These are phyloP conservation scores for Pelobates cultripes DNA, from an alignment of 2,797 vertebrate species.

Conservation along the genomic window DNA sequence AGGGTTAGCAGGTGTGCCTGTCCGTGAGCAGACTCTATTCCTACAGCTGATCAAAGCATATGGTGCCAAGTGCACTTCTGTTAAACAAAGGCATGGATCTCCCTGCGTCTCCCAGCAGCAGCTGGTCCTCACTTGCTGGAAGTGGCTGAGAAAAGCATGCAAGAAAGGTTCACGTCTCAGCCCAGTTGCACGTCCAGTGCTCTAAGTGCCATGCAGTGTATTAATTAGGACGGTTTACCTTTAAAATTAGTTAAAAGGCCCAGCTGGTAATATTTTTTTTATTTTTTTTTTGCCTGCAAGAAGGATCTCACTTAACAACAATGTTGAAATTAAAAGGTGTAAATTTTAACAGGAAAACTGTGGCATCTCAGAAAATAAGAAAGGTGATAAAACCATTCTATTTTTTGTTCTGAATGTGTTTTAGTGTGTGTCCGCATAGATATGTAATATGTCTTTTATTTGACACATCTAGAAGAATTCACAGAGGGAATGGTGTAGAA, in stretches of 20 bases:
- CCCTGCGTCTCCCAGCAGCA: constrained; percentile 57
- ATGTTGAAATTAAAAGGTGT: constrained; percentile 3
- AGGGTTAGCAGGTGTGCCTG: constrained; percentile 55
- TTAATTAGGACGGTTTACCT: constrained; percentile 30
- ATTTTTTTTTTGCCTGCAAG: constrained; percentile 23
- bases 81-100: constrained; percentile 51
- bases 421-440: no score
- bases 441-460: no score
- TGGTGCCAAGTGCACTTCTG: constrained; percentile 60
- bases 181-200: constrained; percentile 13
- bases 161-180: constrained; percentile 36
- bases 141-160: constrained; percentile 33
- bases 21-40: constrained; percentile 31
- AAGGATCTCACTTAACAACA: constrained; percentile 30
- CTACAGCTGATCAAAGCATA: constrained; percentile 64
- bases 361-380: no score
- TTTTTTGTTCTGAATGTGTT: no score
- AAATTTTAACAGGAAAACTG: not conserved
- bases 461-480: no score
- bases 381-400: no score
- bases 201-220: constrained; percentile 20
- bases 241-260: constrained; percentile 32
- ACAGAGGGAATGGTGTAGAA: no score
- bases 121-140: constrained; percentile 60
- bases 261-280: constrained; percentile 31